Evolutionary conservation across 2,888 invertebrate species (phyloP), one percentile per base, ranked within the genome.

Genomic region (Pollenia angustigena): DNA sequence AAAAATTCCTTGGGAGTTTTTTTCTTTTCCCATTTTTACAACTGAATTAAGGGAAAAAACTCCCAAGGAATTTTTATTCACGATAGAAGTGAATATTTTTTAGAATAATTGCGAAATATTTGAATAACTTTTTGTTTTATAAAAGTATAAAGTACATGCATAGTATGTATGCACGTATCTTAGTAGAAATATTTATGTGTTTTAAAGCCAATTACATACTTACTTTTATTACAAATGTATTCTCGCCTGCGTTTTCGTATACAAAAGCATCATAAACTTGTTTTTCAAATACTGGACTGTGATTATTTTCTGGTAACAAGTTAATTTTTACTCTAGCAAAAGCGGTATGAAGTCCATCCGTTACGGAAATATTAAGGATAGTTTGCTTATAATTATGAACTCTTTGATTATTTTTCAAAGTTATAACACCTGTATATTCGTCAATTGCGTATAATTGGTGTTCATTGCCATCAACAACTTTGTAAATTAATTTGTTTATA

Each of bases 281-380:
- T 91, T 97, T 96, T 16, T 95, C 95, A 93, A 99, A 98, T 87
- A 95, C 94, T 11, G 98, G 98, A 89, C 96, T 94, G 92, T 96
- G 95, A 89, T 95, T 94, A 94, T 98, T 98, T 86, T 97, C 96
- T 10, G 97, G 96, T 83, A 97, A 94, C 87, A 96, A 95, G 90
- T 96, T 95, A 69, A 97, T 96, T 94, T 97, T 97, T 16, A 97
- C 95, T 88, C 97, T 94, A 1, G 98, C 96, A 93, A 97, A 98
- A 88, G 96, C 97, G 9, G 98, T 98, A 94, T 98, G 98, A 52
- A 99, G 97, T 48, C 99, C 99, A 94, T 99, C 99, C 79, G 97
- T 97, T 54, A 98, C 99, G 1, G 98, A 98, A 48, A 99, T 96
- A 94, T 99, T 99, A 84, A 99, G 94, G 85, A 95, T 94, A 90